phyloP scores from a whole-genome alignment of 1,140 invertebrate genomes.

The Monomorium pharaonis region DNA sequence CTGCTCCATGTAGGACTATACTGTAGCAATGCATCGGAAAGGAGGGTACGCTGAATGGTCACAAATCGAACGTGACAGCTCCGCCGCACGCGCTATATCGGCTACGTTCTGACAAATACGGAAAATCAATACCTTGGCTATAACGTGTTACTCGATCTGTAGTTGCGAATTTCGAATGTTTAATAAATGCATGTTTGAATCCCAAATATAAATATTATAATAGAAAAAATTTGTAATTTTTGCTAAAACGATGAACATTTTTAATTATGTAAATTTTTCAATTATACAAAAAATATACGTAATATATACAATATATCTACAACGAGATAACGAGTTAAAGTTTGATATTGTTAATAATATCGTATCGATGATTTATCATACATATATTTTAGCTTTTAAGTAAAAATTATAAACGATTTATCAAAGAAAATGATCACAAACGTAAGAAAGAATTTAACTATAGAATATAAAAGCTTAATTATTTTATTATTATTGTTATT shows the following conservation, averaged over 20 bases:
- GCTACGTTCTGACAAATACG: slow-evolving; percentile 23
- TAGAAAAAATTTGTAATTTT: neutral
- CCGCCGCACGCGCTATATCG: neutral
- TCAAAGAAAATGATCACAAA: neutral
- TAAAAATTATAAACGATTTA: neutral
- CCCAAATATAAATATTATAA: neutral
- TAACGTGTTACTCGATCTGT: neutral
- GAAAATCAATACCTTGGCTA: slow-evolving; percentile 39
- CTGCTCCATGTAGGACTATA: neutral
- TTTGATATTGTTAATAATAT: neutral
- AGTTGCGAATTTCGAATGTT: neutral
- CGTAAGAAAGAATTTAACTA: neutral
- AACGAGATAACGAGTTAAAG: neutral
- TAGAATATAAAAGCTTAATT: neutral
- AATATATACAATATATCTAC: neutral
- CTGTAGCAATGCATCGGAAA: slow-evolving; percentile 29
- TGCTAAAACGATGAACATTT: neutral
- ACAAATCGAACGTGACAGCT: slow-evolving; percentile 41
- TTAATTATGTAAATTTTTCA: neutral
- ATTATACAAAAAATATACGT: neutral
- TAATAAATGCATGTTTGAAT: neutral
- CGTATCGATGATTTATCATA: neutral
- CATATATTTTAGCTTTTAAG: neutral
- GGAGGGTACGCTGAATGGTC: slow-evolving; percentile 36
- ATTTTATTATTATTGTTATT: neutral